A percentile compares a stretch with the other conserved stretches of the same genome.
Conservation (phyloP, 2,888 invertebrate genomes). For the Iselma pallidipennis region DNA sequence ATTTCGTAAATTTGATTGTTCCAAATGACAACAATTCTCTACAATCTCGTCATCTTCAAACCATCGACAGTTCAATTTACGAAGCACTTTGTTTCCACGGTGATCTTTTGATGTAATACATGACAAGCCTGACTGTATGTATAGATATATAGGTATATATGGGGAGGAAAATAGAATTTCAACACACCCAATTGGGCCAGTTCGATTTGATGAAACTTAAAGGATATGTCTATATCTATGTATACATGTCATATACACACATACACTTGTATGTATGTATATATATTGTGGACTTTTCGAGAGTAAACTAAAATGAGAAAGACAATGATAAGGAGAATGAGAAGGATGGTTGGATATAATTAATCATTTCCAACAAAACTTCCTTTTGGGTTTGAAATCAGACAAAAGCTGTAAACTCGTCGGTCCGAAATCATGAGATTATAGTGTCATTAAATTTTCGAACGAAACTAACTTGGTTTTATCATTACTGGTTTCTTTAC, state of each 20-base stretch:
- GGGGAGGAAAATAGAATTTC: constrained; percentile 22
- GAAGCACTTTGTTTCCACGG: constrained; percentile 28
- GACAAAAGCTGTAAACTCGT: too few relatives aligned
- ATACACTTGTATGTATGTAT: background rate
- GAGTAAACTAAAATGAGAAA: background rate
- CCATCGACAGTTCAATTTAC: constrained; percentile 28
- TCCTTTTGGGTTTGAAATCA: too few relatives aligned
- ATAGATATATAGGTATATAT: constrained; percentile 6
- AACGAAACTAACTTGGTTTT: too few relatives aligned
- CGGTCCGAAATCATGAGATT: too few relatives aligned
- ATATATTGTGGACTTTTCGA: background rate
- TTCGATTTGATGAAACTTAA: background rate
- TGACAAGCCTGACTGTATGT: constrained; percentile 7
- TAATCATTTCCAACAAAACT: too few relatives aligned
- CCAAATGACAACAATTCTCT: background rate
- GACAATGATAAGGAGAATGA: too few relatives aligned
- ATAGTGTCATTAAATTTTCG: too few relatives aligned
- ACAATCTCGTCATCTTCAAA: constrained; percentile 8
- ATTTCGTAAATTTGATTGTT: background rate
- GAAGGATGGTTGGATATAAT: too few relatives aligned
- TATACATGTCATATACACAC: background rate
- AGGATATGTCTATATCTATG: too few relatives aligned
- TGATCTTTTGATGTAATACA: constrained; percentile 28
- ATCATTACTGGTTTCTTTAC: too few relatives aligned
- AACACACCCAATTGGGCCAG: constrained; percentile 10